phyloP scores from a whole-genome alignment of 2,888 invertebrate species.

The Melipona bicolor region DNA sequence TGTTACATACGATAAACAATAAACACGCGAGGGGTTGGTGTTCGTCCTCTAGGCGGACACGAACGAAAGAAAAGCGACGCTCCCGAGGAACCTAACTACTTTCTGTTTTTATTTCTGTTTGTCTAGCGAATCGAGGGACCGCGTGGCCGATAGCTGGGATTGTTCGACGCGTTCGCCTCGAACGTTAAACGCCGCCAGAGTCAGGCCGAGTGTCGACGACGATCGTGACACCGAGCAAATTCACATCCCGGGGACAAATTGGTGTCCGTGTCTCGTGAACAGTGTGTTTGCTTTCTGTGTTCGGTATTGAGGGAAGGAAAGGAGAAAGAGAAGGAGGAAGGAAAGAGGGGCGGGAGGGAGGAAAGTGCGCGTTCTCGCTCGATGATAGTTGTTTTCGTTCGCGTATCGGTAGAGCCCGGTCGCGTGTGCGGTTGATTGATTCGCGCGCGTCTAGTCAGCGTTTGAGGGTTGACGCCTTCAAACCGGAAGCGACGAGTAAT shows the following conservation, averaged over 20 bases:
- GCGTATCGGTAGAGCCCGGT: neutral
- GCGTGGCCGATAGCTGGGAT: slow-evolving; percentile 32
- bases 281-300: slow-evolving; percentile 54
- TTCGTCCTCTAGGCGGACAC: neutral
- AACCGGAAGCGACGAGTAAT: slow-evolving; percentile 67
- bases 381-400: neutral
- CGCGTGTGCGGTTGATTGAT: slow-evolving; percentile 25
- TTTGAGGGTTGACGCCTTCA: slow-evolving; percentile 74
- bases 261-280: slow-evolving; percentile 42
- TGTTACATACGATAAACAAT: neutral
- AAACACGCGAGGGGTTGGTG: neutral
- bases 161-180: slow-evolving; percentile 30
- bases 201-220: slow-evolving; percentile 8
- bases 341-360: no score
- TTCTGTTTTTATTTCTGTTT: slow-evolving; percentile 17
- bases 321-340: neutral
- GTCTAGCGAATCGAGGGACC: slow-evolving; percentile 35
- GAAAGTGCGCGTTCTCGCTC: slow-evolving; percentile 5
- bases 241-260: slow-evolving; percentile 11
- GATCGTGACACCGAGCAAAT: slow-evolving; percentile 3
- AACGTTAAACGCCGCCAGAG: slow-evolving; percentile 35
- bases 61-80: neutral
- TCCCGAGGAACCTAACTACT: neutral
- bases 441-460: slow-evolving; percentile 50
- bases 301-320: neutral